phyloP scores from a whole-genome alignment of 2,888 invertebrate genomes.

The Acleris emargana region DNA sequence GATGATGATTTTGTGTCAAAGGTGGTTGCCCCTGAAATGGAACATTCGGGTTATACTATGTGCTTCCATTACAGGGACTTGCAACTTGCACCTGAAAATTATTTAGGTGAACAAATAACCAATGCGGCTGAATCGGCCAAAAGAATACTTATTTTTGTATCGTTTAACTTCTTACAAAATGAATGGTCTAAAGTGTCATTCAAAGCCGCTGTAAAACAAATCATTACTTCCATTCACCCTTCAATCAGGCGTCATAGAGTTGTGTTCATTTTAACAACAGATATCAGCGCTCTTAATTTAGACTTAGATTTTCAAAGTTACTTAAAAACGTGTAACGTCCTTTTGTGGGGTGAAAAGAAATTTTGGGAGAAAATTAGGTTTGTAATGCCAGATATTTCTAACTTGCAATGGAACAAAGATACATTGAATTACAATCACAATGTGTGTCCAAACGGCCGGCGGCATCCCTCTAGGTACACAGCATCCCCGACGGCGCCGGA shows the following conservation, averaged over 20 bases:
- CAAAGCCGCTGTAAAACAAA: slow-evolving; percentile 90
- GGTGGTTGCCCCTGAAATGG: slow-evolving; percentile 89
- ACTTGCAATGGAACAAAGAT: slow-evolving; percentile 85
- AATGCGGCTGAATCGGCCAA: slow-evolving; percentile 86
- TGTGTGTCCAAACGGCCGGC: slow-evolving; percentile 82
- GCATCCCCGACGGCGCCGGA: slow-evolving; percentile 89
- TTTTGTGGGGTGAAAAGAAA: slow-evolving; percentile 91
- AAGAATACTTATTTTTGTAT: slow-evolving; percentile 90
- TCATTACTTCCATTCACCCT: slow-evolving; percentile 86
- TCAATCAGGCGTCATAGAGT: slow-evolving; percentile 85
- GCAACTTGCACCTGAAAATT: slow-evolving; percentile 84
- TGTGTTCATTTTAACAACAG: slow-evolving; percentile 82
- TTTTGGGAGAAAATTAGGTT: slow-evolving; percentile 95
- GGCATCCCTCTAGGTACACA: slow-evolving; percentile 86
- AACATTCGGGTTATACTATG: slow-evolving; percentile 86
- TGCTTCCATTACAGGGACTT: slow-evolving; percentile 88
- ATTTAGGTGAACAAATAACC: slow-evolving; percentile 85
- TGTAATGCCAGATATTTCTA: slow-evolving; percentile 90
- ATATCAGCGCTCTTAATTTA: slow-evolving; percentile 88
- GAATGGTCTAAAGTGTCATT: slow-evolving; percentile 94
- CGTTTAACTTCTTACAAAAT: slow-evolving; percentile 90
- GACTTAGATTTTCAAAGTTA: slow-evolving; percentile 90
- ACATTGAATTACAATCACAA: slow-evolving; percentile 81
- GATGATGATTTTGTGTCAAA: slow-evolving; percentile 89
- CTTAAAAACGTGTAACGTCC: slow-evolving; percentile 87